phyloP scores from a whole-genome alignment of 35 echinoderm and acorn worm genomes.

The Holothuria glaberrima region DNA sequence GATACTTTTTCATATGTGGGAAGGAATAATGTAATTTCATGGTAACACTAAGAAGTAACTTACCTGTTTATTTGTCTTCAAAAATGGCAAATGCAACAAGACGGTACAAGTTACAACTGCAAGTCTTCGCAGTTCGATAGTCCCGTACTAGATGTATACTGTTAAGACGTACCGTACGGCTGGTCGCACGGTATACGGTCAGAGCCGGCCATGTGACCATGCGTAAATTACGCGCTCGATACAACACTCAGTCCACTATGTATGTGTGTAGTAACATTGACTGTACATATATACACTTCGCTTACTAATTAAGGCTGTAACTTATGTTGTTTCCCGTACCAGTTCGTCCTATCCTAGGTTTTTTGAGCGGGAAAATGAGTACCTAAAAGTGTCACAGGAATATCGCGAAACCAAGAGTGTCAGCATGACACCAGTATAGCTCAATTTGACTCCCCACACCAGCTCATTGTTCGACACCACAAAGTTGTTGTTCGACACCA shows the following conservation, averaged over 20 bases:
- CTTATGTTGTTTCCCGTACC: neutral
- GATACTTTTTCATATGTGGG: neutral
- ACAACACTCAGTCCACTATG: neutral
- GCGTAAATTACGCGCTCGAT: neutral
- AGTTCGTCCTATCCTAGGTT: neutral
- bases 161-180: neutral
- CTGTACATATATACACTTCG: neutral
- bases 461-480: slow-evolving; percentile 5
- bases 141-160: neutral
- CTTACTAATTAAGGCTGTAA: neutral
- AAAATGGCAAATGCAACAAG: neutral
- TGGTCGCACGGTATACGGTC: neutral
- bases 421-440: neutral
- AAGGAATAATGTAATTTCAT: neutral
- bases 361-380: neutral
- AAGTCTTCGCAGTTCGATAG: neutral
- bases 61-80: too few relatives aligned
- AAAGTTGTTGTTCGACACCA: neutral
- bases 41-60: too few relatives aligned
- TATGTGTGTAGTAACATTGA: neutral
- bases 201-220: neutral
- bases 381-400: neutral
- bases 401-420: neutral
- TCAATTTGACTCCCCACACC: neutral
- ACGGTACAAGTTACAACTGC: neutral